Evolutionary conservation across 2,888 invertebrate species (phyloP).

Genomic region (Orthosia gothica): DNA sequence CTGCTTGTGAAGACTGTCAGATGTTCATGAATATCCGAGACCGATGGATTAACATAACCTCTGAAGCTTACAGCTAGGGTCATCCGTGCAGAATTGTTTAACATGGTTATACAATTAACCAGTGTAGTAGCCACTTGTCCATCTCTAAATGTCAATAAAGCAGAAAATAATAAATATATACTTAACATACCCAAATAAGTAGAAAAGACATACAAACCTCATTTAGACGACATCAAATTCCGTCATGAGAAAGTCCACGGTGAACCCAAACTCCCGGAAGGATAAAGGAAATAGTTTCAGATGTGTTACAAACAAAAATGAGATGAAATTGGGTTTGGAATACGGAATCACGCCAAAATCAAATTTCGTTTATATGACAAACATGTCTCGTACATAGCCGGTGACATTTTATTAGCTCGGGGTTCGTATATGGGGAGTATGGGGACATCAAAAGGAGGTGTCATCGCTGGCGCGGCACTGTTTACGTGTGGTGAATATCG

Average conservation of each 20-base stretch:
- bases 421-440: conserved; percentile 72
- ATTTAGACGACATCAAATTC: conserved; percentile 47
- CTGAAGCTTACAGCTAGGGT: conserved; percentile 16
- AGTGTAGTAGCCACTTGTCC: not conserved
- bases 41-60: conserved; percentile 15
- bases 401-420: conserved; percentile 85
- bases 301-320: conserved; percentile 79
- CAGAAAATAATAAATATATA: not conserved
- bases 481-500: conserved; percentile 88
- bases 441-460: conserved; percentile 86
- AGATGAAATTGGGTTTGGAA: conserved; percentile 80
- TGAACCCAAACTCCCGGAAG: conserved; percentile 65
- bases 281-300: conserved; percentile 76
- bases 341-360: conserved; percentile 81
- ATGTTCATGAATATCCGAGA: conserved; percentile 33
- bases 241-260: conserved; percentile 64
- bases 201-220: conserved; percentile 12
- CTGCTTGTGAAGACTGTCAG: conserved; percentile 11
- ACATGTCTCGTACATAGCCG: conserved; percentile 81
- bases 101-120: not conserved
- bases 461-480: conserved; percentile 79
- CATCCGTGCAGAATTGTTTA: conserved; percentile 9
- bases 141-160: not conserved
- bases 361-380: conserved; percentile 85
- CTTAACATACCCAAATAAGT: not conserved